phyloP scores from a whole-genome alignment of 2,113 vertebrate genomes.

The Pampusana beccarii region DNA sequence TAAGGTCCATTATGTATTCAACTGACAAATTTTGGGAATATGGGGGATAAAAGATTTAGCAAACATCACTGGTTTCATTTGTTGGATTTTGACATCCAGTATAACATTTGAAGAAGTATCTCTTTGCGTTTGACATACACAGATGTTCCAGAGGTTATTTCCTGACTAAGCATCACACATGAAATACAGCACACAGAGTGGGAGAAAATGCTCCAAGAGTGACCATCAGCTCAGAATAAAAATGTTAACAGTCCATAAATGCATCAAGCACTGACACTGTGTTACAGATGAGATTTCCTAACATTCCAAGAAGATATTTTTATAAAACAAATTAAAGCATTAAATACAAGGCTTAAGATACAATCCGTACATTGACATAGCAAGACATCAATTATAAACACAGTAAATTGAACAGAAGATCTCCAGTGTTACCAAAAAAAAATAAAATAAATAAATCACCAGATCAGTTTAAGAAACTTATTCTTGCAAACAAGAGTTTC shows the following conservation, averaged over 20 bases:
- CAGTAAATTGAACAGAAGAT: not conserved
- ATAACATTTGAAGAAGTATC: conserved; percentile 53
- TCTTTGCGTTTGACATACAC: conserved; percentile 26
- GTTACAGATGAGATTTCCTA: conserved; percentile 32
- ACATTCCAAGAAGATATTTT: conserved; percentile 54
- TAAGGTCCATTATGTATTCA: conserved; percentile 44
- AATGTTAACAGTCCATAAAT: conserved; percentile 45
- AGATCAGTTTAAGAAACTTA: not conserved
- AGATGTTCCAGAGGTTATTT: conserved; percentile 62
- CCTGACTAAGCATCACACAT: conserved; percentile 49
- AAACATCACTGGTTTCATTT: conserved; percentile 41
- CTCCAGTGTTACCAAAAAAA: not conserved
- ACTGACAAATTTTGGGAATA: conserved; percentile 52
- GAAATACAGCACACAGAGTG: conserved; percentile 38
- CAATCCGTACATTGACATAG: conserved; percentile 54
- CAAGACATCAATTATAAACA: conserved; percentile 33
- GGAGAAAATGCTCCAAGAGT: conserved; percentile 52
- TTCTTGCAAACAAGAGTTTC: not conserved
- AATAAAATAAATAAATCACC: not conserved
- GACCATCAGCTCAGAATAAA: conserved; percentile 29
- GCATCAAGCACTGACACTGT: conserved; percentile 13
- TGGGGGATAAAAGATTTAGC: conserved; percentile 43
- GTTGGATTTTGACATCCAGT: conserved; percentile 58
- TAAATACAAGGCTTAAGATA: conserved; percentile 67
- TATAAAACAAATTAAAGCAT: conserved; percentile 59